These are phyloP conservation scores for Habropoda laboriosa DNA, from an alignment of 1,140 invertebrate species.

Conservation along the genomic window DNA sequence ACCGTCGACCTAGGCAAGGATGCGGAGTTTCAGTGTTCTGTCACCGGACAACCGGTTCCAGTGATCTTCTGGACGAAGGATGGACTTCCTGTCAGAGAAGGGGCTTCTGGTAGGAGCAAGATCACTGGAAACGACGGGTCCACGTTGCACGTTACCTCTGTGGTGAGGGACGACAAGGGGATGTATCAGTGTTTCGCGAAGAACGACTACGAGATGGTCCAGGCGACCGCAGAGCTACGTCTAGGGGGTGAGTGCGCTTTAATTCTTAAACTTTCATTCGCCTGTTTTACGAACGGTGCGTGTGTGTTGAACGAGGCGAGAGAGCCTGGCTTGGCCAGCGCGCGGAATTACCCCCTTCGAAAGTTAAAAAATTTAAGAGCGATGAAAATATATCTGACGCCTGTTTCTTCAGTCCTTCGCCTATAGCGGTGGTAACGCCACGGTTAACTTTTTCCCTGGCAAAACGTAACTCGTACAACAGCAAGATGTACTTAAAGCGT, in stretches of 20 bases:
- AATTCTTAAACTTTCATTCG: conserved; percentile 13
- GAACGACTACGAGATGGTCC: conserved; percentile 92
- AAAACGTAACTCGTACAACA: not conserved
- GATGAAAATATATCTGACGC: conserved; percentile 12
- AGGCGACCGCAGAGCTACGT: conserved; percentile 90
- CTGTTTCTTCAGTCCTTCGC: not conserved
- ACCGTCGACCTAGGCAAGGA: conserved; percentile 91
- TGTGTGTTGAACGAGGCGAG: not conserved
- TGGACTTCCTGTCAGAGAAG: conserved; percentile 87
- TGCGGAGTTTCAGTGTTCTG: conserved; percentile 91
- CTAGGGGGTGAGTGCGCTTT: conserved; percentile 88
- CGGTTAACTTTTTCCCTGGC: not conserved
- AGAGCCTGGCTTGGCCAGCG: not conserved
- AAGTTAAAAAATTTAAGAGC: conserved; percentile 33
- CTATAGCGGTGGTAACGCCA: too few relatives aligned
- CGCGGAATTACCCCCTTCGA: not conserved
- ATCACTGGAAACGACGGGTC: conserved; percentile 75
- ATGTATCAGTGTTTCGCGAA: conserved; percentile 95
- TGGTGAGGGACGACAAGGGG: conserved; percentile 90
- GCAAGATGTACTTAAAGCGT: conserved; percentile 9
- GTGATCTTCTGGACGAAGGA: conserved; percentile 93
- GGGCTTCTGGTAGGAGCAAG: conserved; percentile 77
- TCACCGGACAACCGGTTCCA: conserved; percentile 91
- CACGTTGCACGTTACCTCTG: conserved; percentile 83
- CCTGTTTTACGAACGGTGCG: not conserved